phyloP scores from a whole-genome alignment of 30 jellyfish, hydroid and myxozoan genomes.

The Pelagia noctiluca region DNA sequence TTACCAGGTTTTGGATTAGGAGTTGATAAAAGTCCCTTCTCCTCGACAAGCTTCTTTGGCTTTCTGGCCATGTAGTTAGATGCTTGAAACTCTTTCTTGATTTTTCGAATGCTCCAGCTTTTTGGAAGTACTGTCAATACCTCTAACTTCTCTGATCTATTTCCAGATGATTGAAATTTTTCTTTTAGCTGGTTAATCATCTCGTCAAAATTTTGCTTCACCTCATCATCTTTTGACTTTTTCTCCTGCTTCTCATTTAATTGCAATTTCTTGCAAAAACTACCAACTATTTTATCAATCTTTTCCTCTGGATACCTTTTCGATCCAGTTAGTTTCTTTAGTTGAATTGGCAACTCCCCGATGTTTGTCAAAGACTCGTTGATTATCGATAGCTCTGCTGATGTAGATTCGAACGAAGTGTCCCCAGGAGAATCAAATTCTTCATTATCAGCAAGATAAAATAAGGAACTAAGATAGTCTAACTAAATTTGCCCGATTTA shows the following conservation, averaged over 20 bases:
- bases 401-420: too few relatives aligned
- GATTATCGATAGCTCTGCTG: too few relatives aligned
- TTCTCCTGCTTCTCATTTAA: neutral
- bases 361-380: conserved; percentile 6
- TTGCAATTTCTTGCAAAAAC: conserved; percentile 8
- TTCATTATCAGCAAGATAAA: too few relatives aligned
- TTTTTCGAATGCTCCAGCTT: conserved; percentile 1
- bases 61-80: too few relatives aligned
- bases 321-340: conserved; percentile 18
- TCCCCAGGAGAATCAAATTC: too few relatives aligned
- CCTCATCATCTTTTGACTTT: neutral
- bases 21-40: too few relatives aligned
- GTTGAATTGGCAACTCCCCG: conserved; percentile 29
- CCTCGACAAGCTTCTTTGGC: too few relatives aligned
- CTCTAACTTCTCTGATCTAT: neutral
- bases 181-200: conserved; percentile 5
- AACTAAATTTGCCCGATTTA: too few relatives aligned
- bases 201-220: neutral
- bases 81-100: neutral
- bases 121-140: conserved; percentile 16
- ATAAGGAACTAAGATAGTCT: too few relatives aligned
- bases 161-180: neutral
- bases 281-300: conserved; percentile 17
- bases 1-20: too few relatives aligned
- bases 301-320: conserved; percentile 26